A percentile compares a stretch with the other conserved stretches of the same genome.
Conservation (phyloP, 2,888 invertebrate species). For the Yponomeuta cagnagella region DNA sequence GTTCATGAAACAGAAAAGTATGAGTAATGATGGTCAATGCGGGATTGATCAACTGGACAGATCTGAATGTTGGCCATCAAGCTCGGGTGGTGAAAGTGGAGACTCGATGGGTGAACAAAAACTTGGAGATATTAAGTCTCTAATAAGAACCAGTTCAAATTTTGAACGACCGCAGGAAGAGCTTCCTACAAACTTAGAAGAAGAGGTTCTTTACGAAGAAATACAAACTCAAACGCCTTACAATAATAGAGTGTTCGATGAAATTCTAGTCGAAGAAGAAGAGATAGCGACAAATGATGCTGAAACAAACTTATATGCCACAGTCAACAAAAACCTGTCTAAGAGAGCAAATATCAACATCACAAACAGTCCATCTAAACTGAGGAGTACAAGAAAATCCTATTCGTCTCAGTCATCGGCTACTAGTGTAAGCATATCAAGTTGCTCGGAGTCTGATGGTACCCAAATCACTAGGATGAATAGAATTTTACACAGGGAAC, state of each 20-base stretch:
- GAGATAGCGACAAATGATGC: conserved; percentile 60
- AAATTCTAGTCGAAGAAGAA: conserved; percentile 66
- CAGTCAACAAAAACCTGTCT: conserved; percentile 62
- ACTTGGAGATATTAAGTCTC: conserved; percentile 39
- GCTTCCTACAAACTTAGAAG: conserved; percentile 70
- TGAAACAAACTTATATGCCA: conserved; percentile 64
- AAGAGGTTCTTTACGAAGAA: conserved; percentile 65
- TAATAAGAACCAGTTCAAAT: conserved; percentile 22
- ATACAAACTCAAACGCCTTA: conserved; percentile 48
- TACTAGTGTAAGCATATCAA: conserved; percentile 71
- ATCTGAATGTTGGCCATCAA: conserved; percentile 86
- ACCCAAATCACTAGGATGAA: conserved; percentile 71
- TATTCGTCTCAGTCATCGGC: conserved; percentile 69
- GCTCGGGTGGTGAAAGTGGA: conserved; percentile 78
- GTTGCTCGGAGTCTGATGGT: conserved; percentile 72
- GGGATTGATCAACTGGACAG: conserved; percentile 83
- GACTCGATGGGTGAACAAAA: conserved; percentile 72
- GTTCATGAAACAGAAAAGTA: conserved; percentile 93
- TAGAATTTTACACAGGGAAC: conserved; percentile 51
- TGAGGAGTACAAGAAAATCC: conserved; percentile 57
- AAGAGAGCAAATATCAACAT: conserved; percentile 72
- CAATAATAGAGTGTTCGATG: conserved; percentile 62
- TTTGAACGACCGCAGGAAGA: conserved; percentile 67
- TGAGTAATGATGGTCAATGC: conserved; percentile 84
- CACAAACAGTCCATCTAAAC: conserved; percentile 64